Conservation (phyloP, 2,797 vertebrate species). For the Hypotaenidia philippensis region DNA sequence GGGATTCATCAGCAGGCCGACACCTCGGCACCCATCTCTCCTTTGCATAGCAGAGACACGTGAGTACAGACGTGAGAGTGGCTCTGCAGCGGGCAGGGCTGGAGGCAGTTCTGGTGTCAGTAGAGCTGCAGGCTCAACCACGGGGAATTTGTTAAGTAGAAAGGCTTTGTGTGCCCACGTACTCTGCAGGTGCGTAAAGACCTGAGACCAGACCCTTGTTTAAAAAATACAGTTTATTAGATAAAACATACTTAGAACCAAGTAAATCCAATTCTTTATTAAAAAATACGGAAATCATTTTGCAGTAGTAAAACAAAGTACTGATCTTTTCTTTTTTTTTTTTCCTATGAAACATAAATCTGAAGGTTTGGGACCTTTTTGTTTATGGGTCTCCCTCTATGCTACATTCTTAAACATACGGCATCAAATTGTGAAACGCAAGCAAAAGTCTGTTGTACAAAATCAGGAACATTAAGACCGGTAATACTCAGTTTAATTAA, state of each 20-base stretch:
- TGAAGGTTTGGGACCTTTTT: constrained; percentile 47
- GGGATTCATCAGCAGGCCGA: constrained; percentile 48
- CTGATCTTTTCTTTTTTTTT: constrained; percentile 11
- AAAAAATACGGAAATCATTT: constrained; percentile 76
- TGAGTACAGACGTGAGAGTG: constrained; percentile 21
- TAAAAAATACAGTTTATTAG: constrained; percentile 75
- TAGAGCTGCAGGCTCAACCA: constrained; percentile 4
- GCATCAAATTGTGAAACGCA: constrained; percentile 60
- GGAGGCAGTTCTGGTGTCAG: constrained; percentile 2
- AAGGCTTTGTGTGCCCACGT: neutral
- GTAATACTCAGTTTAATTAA: constrained; percentile 60
- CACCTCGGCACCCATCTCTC: neutral
- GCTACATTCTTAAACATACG: constrained; percentile 44
- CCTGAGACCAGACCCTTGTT: neutral
- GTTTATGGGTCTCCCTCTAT: neutral
- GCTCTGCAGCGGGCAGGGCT: neutral
- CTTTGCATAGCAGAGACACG: constrained; percentile 43
- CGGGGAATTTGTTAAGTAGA: neutral
- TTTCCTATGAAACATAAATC: constrained; percentile 62
- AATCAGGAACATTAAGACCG: constrained; percentile 66
- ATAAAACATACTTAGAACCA: constrained; percentile 67
- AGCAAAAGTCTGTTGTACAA: constrained; percentile 44
- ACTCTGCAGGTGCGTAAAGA: neutral
- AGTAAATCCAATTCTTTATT: constrained; percentile 69
- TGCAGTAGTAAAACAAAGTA: constrained; percentile 71